Conservation (phyloP, 2,113 vertebrate species). For the Alexandromys fortis region DNA sequence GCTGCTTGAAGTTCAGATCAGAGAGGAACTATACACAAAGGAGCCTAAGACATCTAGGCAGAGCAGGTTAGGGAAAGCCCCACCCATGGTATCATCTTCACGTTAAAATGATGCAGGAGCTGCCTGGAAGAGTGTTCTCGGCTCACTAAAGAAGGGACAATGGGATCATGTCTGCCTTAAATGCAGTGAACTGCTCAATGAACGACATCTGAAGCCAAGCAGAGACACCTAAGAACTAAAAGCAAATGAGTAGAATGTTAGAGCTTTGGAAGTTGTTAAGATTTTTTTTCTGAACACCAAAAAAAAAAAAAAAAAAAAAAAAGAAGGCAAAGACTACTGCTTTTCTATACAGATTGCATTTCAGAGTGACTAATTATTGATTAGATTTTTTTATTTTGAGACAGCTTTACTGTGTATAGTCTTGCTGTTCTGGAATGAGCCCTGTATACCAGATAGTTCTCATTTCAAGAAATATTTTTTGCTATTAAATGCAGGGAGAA, state of each 20-base stretch:
- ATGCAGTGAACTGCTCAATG: not conserved
- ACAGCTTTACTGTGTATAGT: not conserved
- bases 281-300: conserved; percentile 2
- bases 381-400: not conserved
- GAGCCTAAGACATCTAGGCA: not conserved
- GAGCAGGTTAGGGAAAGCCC: not conserved
- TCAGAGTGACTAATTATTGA: not conserved
- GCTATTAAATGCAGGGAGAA: not conserved
- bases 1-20: not conserved
- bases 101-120: not conserved
- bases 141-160: not conserved
- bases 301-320: not conserved
- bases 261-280: not conserved
- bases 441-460: not conserved
- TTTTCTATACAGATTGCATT: not conserved
- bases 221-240: not conserved
- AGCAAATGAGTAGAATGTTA: not conserved
- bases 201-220: not conserved
- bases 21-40: not conserved
- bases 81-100: not conserved
- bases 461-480: not conserved
- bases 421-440: not conserved
- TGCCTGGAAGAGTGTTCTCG: not conserved
- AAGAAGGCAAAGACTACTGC: not conserved
- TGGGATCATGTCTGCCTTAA: not conserved